Conservation (phyloP, 2,113 vertebrate genomes). For the Nibea coibor region DNA sequence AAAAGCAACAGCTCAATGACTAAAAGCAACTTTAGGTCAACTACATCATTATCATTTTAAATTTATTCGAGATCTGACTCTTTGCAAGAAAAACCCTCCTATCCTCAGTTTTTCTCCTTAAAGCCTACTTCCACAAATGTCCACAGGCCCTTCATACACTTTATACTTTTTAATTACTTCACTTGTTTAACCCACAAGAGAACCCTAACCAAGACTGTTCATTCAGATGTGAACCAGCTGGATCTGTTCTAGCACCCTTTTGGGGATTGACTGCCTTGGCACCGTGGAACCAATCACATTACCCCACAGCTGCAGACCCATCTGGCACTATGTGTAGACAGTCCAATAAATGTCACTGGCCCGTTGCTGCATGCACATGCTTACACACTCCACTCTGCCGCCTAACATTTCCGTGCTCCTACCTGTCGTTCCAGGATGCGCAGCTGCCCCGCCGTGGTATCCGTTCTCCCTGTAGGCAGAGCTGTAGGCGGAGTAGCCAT, state of each 20-base stretch:
- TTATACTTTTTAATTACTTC: background rate
- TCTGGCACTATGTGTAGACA: conserved; percentile 18
- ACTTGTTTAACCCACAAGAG: background rate
- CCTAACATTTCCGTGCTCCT: background rate
- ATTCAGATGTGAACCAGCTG: conserved; percentile 16
- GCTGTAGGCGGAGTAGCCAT: conserved; percentile 77
- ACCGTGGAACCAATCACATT: conserved; percentile 27
- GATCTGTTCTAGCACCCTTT: conserved; percentile 8
- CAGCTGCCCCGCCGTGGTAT: conserved; percentile 67
- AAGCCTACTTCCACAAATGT: background rate
- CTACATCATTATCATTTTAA: background rate
- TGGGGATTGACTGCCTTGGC: conserved; percentile 16
- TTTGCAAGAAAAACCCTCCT: background rate
- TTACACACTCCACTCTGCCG: background rate
- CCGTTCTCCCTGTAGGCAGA: conserved; percentile 75
- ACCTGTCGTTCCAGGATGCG: conserved; percentile 71
- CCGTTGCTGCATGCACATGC: conserved; percentile 24
- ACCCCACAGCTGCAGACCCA: conserved; percentile 24
- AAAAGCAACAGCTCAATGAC: no score
- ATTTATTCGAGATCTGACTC: background rate
- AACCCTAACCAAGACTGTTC: background rate
- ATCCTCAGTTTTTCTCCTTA: background rate
- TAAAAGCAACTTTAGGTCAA: background rate
- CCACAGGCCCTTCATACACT: background rate
- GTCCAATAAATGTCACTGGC: conserved; percentile 29